These are phyloP conservation scores for Troides helena DNA, from an alignment of 2,888 invertebrate genomes.

Conservation along the genomic window DNA sequence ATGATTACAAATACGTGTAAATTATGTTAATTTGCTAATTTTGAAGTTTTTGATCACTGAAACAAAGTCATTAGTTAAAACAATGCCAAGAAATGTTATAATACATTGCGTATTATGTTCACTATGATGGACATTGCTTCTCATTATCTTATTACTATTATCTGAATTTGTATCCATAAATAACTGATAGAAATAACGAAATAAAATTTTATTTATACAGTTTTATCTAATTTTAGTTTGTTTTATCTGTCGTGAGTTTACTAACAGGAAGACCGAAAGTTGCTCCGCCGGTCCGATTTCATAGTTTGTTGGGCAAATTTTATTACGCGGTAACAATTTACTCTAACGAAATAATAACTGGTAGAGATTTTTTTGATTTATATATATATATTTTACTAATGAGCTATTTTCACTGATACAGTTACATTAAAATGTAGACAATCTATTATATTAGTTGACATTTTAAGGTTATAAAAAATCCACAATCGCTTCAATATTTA, in stretches of 20 bases:
- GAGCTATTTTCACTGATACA: no score
- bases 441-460: no score
- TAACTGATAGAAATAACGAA: not conserved
- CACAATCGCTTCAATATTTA: no score
- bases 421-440: no score
- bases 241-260: not conserved
- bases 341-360: conserved; percentile 4
- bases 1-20: conserved; percentile 17
- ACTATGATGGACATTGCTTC: no score
- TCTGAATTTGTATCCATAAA: not conserved
- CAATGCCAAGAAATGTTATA: no score
- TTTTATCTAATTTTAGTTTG: not conserved
- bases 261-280: not conserved
- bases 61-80: not conserved
- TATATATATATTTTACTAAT: no score
- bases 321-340: conserved; percentile 11
- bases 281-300: not conserved
- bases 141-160: no score
- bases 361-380: not conserved
- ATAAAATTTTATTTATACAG: not conserved
- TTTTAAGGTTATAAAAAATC: no score
- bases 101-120: no score
- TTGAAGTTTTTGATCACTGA: conserved; percentile 2
- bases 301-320: conserved; percentile 9
- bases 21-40: conserved; percentile 8